Evolutionary conservation across 2,888 invertebrate genomes (phyloP).

Genomic region (Agonopterix alstromeriana): DNA sequence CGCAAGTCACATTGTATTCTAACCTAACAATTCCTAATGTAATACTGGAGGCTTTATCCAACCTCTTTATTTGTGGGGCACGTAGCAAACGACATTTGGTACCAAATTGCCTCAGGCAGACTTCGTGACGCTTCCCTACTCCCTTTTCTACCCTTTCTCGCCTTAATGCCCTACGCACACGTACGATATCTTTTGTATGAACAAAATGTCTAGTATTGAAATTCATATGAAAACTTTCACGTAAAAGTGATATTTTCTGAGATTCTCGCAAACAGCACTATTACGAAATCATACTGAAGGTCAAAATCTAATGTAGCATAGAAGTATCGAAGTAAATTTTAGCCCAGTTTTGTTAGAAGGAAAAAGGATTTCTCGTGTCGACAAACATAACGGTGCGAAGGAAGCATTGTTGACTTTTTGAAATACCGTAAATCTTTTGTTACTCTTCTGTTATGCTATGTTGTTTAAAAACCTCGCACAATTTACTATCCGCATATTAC

Average conservation of each 20-base stretch:
- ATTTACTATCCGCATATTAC: too few relatives aligned
- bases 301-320: too few relatives aligned
- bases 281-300: too few relatives aligned
- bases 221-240: conserved; percentile 32
- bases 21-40: conserved; percentile 49
- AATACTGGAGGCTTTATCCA: conserved; percentile 55
- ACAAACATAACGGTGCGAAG: too few relatives aligned
- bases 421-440: too few relatives aligned
- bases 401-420: too few relatives aligned
- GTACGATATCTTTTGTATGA: conserved; percentile 49
- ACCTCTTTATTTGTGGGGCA: conserved; percentile 71
- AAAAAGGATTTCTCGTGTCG: too few relatives aligned
- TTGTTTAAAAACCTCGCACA: too few relatives aligned
- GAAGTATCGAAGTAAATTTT: too few relatives aligned
- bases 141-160: conserved; percentile 49
- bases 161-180: conserved; percentile 60
- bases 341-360: too few relatives aligned
- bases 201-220: conserved; percentile 41
- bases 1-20: conserved; percentile 28
- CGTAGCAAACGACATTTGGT: conserved; percentile 72
- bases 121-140: conserved; percentile 55
- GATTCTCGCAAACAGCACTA: too few relatives aligned
- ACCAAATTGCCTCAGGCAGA: conserved; percentile 71
- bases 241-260: background rate
- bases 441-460: too few relatives aligned